Evolutionary conservation across 2,113 vertebrate genomes (phyloP), one percentile per base, ranked within the genome.

Genomic region (Ptychochromis oligacanthus): DNA sequence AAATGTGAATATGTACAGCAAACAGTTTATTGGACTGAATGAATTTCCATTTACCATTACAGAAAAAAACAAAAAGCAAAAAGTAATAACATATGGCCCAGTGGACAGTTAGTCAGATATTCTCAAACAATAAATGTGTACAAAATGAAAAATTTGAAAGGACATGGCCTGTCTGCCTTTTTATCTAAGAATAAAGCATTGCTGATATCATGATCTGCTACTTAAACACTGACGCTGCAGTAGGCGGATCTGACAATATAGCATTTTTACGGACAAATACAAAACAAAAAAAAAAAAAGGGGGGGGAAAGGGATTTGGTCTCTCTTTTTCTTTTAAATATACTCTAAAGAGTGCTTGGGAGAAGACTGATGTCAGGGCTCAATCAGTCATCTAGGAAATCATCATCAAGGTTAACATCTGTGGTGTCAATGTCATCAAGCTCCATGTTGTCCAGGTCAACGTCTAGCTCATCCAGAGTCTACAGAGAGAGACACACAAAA

Each of bases 361-460:
- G 61, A 75, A 54, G 49, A 62, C 22, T 38, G 80, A 43, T 24
- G 18, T 40, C 22, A 46, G 22, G 38, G 88, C 49, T 92, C 61
- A 95, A 70, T 92, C 58, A 95, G 64, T 94, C 94, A n/a, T 94
- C 92, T 13, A 93, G 93, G 92, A 99, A 98, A 75, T 99, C 98
- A 86, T 99, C 98, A 88, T 99, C 98, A 38, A 99, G 94, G 89
- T 99, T 98, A 87, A 99, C 96, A 83, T 98, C 98, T 91, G 97
- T 96, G 90, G 98, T 99, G 91, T 99, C 98, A 46, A 99, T 97
- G 92, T 99, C 98, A 14, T 98, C 98, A 88, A 99, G 93, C 67
- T 99, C 98, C 95, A 99, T 93, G 93, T 99, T 98, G 95, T 99
- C 98, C 67, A 99, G 91, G 87, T 99, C 98, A 75, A 97, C 97